Base-by-base conservation (phyloP, 2,113 vertebrate genomes). In the Pseudopodoces humilis region DNA sequence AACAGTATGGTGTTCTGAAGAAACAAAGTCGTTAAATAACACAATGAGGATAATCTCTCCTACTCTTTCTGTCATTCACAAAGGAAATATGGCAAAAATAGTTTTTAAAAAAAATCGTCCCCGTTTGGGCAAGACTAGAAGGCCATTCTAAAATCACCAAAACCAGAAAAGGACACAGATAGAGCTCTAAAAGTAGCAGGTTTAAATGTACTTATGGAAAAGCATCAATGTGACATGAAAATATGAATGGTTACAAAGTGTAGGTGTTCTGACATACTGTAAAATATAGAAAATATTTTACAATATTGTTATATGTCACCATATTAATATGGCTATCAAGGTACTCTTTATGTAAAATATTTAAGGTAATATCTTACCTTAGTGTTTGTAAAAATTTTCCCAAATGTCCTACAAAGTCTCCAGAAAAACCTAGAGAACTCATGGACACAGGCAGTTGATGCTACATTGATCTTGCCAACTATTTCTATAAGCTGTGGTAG, bases 381-480 rank as follows among this genome's bases (percentile, higher is more conserved):
- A 95, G 99, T 98, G 98, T 99, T 99, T 49, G 99, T 99, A 97
- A 99, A 99, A 93, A 99, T 99, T 97, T 99, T 99, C 88, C 99
- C 99, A 94, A 99, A 99, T 15, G 99, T 99, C 94, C 99, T 98
- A 97, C 99, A 99, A 84, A 99, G 98, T 78, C 99, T 98, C 99
- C 99, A 99, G 98, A 99, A 99, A 98, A 99, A 99, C 94, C 99
- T 98, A 71, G 99, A 99, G 96, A 99, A 99, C 96, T 99, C 99
- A 83, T 99, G 99, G 67, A 99, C 99, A 85, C 98, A 99, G 49
- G 99, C 99, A 60, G 99, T 98, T 76, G 99, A 99, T 46, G 98
- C 98, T 89, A 99, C 99, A 67, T 99, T 99, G 95, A 99, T 99
- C 90, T 98, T 99, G 88, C 99, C 98, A 87, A 99, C 99, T 72